Base-by-base conservation (phyloP, 1,140 invertebrate species). In the Campodea augens region DNA sequence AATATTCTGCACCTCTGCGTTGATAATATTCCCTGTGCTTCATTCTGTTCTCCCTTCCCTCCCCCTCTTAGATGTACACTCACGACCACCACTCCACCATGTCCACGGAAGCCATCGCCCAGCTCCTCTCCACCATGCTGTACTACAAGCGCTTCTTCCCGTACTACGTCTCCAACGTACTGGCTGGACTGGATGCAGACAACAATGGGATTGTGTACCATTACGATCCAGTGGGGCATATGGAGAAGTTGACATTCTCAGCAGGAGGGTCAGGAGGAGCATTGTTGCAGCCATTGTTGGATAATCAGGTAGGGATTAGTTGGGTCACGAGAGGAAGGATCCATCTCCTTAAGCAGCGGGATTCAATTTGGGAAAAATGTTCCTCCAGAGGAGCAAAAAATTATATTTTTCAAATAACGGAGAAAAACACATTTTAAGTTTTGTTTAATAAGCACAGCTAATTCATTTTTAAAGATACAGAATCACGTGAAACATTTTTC, bases 81-180 rank as follows among this genome's bases (percentile, higher is more conserved):
- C 87, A 98, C 62, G 87, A 96, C 45, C 92, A 98, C 63, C 78
- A 90, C 54, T 91, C 90, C 60, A 68, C 74, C 3, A 98, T 98
- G 88, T 71, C 79, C 2, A 92, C 92, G 0, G 71, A 78, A 47
- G 90, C 95, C 10, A 73, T 88, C 13, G 87, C 93, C 13, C 90
- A 97, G 63, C 83, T 98, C 78, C 61, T 98, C 1, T 90, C 93
- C 0, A 93, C 84, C 4, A 83, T 95, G 71, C 66, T 99, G 46
- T 99, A 99, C 60, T 83, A 91, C 55, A 89, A 90, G 53, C 72
- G 96, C 49, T 98, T 99, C 61, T 99, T 99, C 62, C 96, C 96
- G 1, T 98, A 97, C 60, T 99, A 98, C 60, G 81, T 96, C 7
- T 84, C 83, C 24, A 97, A 95, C 60, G 77, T 98, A 24, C 63